These are phyloP conservation scores for Spinibarbus caldwelli DNA, from an alignment of 2,797 vertebrate genomes.

Conservation along the genomic window DNA sequence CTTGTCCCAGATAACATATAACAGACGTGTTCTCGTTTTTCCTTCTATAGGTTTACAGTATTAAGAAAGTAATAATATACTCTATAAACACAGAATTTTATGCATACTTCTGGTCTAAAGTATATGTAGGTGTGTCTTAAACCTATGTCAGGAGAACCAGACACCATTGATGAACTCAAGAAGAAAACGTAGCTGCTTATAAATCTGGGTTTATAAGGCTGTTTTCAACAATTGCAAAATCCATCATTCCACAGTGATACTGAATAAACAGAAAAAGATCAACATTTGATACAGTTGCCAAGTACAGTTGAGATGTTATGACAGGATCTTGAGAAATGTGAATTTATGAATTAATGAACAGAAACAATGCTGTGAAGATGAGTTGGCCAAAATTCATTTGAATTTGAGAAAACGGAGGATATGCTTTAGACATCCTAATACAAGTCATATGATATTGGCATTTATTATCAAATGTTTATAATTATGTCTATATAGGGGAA, in stretches of 20 bases:
- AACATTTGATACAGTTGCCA: neutral
- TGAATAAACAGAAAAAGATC: neutral
- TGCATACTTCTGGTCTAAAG: neutral
- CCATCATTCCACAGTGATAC: neutral
- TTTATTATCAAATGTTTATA: neutral
- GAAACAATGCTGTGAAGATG: neutral
- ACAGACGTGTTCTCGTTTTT: neutral
- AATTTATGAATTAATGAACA: neutral
- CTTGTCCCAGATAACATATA: neutral
- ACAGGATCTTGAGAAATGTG: neutral
- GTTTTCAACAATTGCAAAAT: neutral
- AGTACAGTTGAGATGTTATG: neutral
- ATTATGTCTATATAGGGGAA: neutral
- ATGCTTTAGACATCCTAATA: neutral
- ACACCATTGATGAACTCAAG: neutral
- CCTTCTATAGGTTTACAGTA: neutral
- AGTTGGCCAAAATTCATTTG: neutral
- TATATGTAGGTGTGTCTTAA: constrained; percentile 5
- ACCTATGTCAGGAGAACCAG: neutral
- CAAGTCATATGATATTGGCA: neutral
- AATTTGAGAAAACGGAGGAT: neutral
- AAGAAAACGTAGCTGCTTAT: neutral
- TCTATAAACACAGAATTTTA: neutral
- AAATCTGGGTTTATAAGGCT: neutral
- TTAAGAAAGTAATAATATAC: neutral